Evolutionary conservation across 2,888 invertebrate species (phyloP).

Genomic region (Gryllus longicercus): DNA sequence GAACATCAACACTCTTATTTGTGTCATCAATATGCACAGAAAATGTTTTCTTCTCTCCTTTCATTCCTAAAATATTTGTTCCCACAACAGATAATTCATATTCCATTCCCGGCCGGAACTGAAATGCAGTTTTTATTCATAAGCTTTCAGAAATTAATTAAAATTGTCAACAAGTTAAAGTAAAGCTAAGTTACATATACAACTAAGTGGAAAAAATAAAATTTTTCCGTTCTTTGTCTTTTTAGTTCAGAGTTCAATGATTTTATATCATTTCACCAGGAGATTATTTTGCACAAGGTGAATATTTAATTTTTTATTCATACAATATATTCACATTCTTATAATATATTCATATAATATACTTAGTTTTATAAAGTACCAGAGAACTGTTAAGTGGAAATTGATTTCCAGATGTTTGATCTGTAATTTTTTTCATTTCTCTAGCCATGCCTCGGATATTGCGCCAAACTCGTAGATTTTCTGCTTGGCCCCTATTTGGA

Average conservation of each 20-base stretch:
- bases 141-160: not conserved
- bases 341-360: not conserved
- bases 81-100: slow-evolving; percentile 32
- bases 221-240: too few relatives aligned
- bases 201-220: too few relatives aligned
- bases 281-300: not conserved
- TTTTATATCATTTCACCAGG: too few relatives aligned
- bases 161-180: not conserved
- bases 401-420: not conserved
- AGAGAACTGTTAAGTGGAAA: slow-evolving; percentile 23
- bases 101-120: slow-evolving; percentile 31
- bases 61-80: slow-evolving; percentile 27
- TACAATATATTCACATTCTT: not conserved
- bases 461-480: not conserved
- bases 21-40: slow-evolving; percentile 22
- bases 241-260: too few relatives aligned
- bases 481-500: not conserved
- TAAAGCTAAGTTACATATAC: too few relatives aligned
- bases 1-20: not conserved
- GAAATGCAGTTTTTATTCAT: slow-evolving; percentile 18
- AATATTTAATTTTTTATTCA: not conserved
- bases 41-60: slow-evolving; percentile 30
- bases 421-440: not conserved
- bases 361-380: not conserved
- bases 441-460: not conserved